Percentiles rank a stretch among this genome's conserved stretches.
These are phyloP conservation scores for Scotopteryx bipunctaria DNA, from an alignment of 2,888 invertebrate species.

Conservation along the genomic window DNA sequence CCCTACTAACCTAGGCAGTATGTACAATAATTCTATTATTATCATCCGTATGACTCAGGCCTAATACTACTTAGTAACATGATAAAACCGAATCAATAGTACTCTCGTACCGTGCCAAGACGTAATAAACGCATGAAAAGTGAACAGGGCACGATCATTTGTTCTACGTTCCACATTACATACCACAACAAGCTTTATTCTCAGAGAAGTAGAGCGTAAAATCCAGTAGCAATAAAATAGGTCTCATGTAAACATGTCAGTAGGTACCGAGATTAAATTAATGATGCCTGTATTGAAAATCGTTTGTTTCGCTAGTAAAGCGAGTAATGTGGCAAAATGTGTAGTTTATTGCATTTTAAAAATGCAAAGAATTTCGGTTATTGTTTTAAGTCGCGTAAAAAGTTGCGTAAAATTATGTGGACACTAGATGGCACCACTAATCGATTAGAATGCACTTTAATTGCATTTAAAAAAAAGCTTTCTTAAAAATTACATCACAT, in stretches of 20 bases:
- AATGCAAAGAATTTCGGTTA: no score
- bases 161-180: conserved; percentile 47
- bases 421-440: no score
- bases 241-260: conserved; percentile 47
- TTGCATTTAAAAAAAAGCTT: no score
- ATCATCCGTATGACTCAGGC: conserved; percentile 36
- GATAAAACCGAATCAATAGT: conserved; percentile 71
- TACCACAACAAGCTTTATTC: conserved; percentile 37
- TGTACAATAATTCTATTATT: neutral
- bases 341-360: conserved; percentile 31
- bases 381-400: no score
- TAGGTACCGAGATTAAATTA: conserved; percentile 65
- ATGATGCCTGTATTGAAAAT: conserved; percentile 67
- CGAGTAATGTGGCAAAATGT: conserved; percentile 54
- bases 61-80: conserved; percentile 57
- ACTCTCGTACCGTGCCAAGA: conserved; percentile 70
- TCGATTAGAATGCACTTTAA: no score
- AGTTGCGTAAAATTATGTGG: no score
- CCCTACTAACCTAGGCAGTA: neutral
- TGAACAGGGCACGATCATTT: conserved; percentile 65
- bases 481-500: no score
- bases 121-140: conserved; percentile 76
- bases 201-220: conserved; percentile 39
- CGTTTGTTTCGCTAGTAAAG: conserved; percentile 65
- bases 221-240: conserved; percentile 30